Evolutionary conservation across 2,113 vertebrate species (phyloP).

Genomic region (Chrysemys picta): DNA sequence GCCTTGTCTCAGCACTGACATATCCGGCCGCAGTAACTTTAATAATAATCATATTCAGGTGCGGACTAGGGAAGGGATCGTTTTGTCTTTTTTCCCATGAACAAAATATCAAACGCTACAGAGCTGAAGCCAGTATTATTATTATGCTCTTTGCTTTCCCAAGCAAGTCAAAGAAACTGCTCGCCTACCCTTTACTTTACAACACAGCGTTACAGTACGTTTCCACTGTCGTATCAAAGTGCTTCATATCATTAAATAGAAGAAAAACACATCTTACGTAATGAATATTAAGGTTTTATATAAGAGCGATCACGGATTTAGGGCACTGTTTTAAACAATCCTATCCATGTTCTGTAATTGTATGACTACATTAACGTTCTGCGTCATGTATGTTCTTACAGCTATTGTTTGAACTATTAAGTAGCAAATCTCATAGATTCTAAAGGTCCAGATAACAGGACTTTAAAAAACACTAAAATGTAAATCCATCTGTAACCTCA

Average conservation of each 20-base stretch:
- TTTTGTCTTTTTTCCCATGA: background rate
- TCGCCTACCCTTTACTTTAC: background rate
- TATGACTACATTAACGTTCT: background rate
- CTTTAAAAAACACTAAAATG: conserved; percentile 30
- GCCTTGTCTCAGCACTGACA: background rate
- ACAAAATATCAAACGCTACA: background rate
- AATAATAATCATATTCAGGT: conserved; percentile 20
- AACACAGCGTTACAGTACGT: background rate
- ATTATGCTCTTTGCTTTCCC: background rate
- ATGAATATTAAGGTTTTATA: background rate
- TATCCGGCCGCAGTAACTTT: background rate
- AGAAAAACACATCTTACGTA: background rate
- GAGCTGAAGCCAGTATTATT: background rate
- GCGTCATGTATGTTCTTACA: background rate
- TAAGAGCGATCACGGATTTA: background rate
- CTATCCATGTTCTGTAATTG: background rate
- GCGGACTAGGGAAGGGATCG: background rate
- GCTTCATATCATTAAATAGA: background rate
- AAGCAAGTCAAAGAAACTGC: background rate
- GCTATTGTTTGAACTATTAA: conserved; percentile 20
- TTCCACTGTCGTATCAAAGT: background rate
- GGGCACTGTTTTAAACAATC: background rate
- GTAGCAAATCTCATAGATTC: conserved; percentile 12
- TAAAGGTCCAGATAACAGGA: background rate
- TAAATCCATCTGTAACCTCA: conserved; percentile 15